Percentiles rank a stretch among this genome's conserved stretches.
These are phyloP conservation scores for Halyomorpha halys DNA, from an alignment of 1,140 invertebrate species.

Conservation along the genomic window DNA sequence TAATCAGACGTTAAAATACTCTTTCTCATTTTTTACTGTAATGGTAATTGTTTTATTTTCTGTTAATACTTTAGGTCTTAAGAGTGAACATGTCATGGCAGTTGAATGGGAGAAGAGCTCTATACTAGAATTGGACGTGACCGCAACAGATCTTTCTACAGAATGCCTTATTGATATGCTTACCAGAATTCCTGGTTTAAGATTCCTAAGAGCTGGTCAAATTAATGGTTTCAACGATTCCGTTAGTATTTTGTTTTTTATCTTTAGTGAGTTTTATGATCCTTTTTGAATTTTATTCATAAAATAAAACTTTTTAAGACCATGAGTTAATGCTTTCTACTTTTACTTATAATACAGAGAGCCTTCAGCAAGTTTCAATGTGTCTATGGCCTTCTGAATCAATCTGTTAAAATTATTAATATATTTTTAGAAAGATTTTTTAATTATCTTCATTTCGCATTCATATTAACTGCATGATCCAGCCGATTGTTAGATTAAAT, in stretches of 20 bases:
- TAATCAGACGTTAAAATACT: background rate
- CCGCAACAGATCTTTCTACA: constrained; percentile 87
- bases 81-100: constrained; percentile 82
- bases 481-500: too few relatives aligned
- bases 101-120: constrained; percentile 97
- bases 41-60: background rate
- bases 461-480: too few relatives aligned
- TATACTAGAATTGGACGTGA: constrained; percentile 90
- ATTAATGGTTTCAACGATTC: constrained; percentile 94
- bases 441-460: too few relatives aligned
- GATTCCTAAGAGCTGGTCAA: constrained; percentile 89
- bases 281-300: too few relatives aligned
- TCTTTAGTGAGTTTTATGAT: background rate
- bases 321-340: too few relatives aligned
- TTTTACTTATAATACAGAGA: too few relatives aligned
- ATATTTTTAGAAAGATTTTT: too few relatives aligned
- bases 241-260: constrained; percentile 39
- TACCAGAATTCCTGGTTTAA: constrained; percentile 70
- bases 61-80: constrained; percentile 39
- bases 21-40: background rate
- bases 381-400: too few relatives aligned
- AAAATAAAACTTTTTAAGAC: too few relatives aligned
- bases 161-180: constrained; percentile 91
- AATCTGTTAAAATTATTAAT: too few relatives aligned
- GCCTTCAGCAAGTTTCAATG: too few relatives aligned